A percentile compares a stretch with the other conserved stretches of the same genome.
phyloP scores from a whole-genome alignment of 2,888 invertebrate species.

The Chelonus formosanus region DNA sequence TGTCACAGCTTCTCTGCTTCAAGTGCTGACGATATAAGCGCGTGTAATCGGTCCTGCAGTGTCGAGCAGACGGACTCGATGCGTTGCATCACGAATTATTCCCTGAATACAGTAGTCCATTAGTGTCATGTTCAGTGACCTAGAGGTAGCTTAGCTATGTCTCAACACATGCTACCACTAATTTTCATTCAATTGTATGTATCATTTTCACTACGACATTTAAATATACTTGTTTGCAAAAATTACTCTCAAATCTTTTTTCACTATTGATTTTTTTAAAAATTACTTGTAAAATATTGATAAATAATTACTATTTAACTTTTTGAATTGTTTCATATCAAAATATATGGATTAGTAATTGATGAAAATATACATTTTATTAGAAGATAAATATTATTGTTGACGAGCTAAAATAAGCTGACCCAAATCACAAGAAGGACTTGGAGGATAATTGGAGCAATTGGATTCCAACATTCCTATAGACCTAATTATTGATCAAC shows the following conservation, averaged over 20 bases:
- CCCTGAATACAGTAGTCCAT: constrained; percentile 44
- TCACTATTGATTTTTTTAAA: too few species aligned
- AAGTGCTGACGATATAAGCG: constrained; percentile 35
- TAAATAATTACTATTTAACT: too few species aligned
- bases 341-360: too few species aligned
- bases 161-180: constrained; percentile 35
- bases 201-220: neutral
- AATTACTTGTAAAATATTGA: too few species aligned
- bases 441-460: too few species aligned
- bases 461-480: too few species aligned
- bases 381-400: too few species aligned
- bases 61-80: constrained; percentile 37
- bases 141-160: constrained; percentile 38
- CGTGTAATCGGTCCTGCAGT: constrained; percentile 33
- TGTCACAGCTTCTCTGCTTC: constrained; percentile 21
- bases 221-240: neutral
- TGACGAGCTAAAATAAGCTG: too few species aligned
- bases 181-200: neutral
- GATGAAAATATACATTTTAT: too few species aligned
- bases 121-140: constrained; percentile 45
- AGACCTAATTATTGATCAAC: too few species aligned
- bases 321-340: too few species aligned
- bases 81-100: constrained; percentile 43
- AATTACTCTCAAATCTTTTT: neutral
- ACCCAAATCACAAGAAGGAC: too few species aligned